Evolutionary conservation across 2,888 invertebrate genomes (phyloP).

Genomic region (Drosophila kanekoi): DNA sequence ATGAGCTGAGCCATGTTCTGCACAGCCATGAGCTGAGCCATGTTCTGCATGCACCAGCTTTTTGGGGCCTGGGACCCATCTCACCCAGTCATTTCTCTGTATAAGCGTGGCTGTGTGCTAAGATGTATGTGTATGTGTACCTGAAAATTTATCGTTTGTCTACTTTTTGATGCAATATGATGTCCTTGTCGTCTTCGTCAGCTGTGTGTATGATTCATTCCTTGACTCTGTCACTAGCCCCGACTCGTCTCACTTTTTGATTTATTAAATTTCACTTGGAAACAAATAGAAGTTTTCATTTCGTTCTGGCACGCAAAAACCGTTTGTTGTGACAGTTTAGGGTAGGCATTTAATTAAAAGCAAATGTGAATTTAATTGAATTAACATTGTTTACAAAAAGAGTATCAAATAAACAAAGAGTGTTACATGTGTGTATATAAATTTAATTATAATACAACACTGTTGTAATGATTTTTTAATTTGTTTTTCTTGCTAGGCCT

Average conservation of each 20-base stretch:
- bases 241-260: constrained; percentile 56
- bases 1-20: constrained; percentile 32
- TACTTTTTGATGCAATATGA: constrained; percentile 69
- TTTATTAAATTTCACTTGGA: constrained; percentile 73
- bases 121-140: constrained; percentile 14
- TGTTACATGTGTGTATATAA: no score
- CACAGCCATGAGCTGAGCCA: no score
- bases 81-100: constrained; percentile 22
- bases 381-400: constrained; percentile 18
- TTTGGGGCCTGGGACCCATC: constrained; percentile 22
- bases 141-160: constrained; percentile 63
- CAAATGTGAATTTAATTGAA: constrained; percentile 54
- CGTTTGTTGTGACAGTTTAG: constrained; percentile 55
- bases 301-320: constrained; percentile 1
- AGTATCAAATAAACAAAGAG: no score
- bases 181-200: constrained; percentile 60
- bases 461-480: no score
- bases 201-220: constrained; percentile 18
- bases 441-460: no score
- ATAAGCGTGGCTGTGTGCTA: not conserved
- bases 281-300: constrained; percentile 73
- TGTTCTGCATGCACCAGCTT: constrained; percentile 15
- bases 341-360: constrained; percentile 57
- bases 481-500: no score
- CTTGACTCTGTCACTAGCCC: constrained; percentile 5